Conservation (phyloP, 2,797 vertebrate genomes). For the Sciurus vulgaris region DNA sequence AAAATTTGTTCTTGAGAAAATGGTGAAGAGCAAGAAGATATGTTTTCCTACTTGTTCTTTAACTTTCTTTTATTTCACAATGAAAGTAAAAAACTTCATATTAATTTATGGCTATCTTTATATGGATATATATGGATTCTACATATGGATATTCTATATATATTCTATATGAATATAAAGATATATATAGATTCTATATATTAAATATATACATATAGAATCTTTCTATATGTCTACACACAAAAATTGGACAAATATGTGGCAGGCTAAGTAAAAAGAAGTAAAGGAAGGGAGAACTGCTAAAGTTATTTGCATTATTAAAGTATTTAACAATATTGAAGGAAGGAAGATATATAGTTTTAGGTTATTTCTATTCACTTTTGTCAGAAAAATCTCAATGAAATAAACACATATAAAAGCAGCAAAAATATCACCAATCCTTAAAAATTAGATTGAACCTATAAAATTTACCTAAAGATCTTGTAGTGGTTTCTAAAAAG, state of each 20-base stretch:
- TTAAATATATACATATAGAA: background rate
- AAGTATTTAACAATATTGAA: background rate
- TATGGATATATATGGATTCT: background rate
- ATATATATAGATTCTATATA: background rate
- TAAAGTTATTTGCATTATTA: conserved; percentile 37
- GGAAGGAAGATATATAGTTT: background rate
- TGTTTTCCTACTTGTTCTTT: background rate
- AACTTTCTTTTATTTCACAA: background rate
- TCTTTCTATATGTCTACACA: too few species aligned
- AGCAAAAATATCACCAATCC: background rate
- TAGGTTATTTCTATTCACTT: conserved; percentile 19
- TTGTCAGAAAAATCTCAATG: background rate
- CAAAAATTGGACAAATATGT: too few species aligned
- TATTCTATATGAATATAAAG: background rate
- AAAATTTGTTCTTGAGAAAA: background rate
- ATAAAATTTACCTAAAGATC: conserved; percentile 19
- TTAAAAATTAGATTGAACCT: conserved; percentile 44
- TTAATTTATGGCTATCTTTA: background rate
- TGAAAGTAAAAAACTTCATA: background rate
- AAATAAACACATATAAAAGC: background rate
- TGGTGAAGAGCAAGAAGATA: background rate
- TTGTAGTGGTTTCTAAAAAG: conserved; percentile 11
- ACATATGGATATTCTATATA: background rate
- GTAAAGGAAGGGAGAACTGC: background rate
- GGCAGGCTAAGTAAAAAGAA: background rate